Evolutionary conservation across 2,888 invertebrate species (phyloP).

Genomic region (Caprella mutica): DNA sequence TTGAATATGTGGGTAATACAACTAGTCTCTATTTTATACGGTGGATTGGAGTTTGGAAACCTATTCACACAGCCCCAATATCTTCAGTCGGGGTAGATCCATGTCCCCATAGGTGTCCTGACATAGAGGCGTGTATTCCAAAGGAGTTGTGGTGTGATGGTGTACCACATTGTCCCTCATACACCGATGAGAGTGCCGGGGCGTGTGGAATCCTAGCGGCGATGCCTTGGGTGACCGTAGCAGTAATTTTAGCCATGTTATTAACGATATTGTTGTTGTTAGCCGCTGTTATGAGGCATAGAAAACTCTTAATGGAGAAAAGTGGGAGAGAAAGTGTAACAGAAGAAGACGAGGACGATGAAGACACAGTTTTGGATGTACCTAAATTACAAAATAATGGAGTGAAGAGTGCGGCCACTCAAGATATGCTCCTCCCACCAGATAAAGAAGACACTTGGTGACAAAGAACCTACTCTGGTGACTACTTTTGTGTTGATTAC

Average conservation of each 20-base stretch:
- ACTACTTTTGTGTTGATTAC: conserved; percentile 34
- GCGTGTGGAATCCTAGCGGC: conserved; percentile 28
- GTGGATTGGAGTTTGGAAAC: conserved; percentile 59
- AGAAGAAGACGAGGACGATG: conserved; percentile 13
- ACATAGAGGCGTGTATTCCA: conserved; percentile 51
- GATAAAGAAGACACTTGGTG: conserved; percentile 60
- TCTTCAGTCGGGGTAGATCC: conserved; percentile 29
- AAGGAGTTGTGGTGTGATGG: conserved; percentile 69
- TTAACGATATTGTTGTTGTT: conserved; percentile 20
- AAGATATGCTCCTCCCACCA: conserved; percentile 24
- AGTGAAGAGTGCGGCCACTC: conserved; percentile 25
- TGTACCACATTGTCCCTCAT: conserved; percentile 63
- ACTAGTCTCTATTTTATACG: conserved; percentile 60
- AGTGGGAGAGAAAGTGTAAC: conserved; percentile 16
- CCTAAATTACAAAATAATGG: conserved; percentile 23
- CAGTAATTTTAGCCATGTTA: conserved; percentile 17
- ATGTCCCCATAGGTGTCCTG: conserved; percentile 30
- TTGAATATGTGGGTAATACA: conserved; percentile 62
- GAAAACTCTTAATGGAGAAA: conserved; percentile 5
- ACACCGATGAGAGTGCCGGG: conserved; percentile 63
- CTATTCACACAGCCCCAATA: conserved; percentile 39
- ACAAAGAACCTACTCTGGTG: conserved; percentile 43
- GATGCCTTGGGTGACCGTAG: conserved; percentile 27
- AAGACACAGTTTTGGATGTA: conserved; percentile 12
- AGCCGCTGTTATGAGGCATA: conserved; percentile 23